These are phyloP conservation scores for Drosophila mayaguana DNA, from an alignment of 2,888 invertebrate genomes.

Conservation along the genomic window DNA sequence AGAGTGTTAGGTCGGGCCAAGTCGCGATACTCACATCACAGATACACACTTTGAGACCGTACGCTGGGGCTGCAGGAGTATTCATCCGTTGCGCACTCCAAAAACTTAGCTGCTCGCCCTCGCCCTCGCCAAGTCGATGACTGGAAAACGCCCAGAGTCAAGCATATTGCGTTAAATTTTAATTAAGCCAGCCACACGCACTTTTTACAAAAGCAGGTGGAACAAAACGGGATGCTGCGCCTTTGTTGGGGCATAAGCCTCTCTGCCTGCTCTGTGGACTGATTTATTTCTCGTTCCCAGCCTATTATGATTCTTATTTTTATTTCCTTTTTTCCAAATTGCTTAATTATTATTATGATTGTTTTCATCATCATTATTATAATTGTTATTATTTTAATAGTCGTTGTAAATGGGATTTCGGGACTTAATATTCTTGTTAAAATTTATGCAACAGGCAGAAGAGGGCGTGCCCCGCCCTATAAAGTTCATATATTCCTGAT, in stretches of 20 bases:
- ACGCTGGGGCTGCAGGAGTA: slow-evolving; percentile 18
- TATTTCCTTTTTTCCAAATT: neutral
- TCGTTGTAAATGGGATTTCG: neutral
- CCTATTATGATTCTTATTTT: slow-evolving; percentile 1
- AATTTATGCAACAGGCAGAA: neutral
- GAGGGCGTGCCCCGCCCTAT: too few species aligned
- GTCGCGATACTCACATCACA: slow-evolving; percentile 59
- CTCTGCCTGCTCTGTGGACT: slow-evolving; percentile 20
- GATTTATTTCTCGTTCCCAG: slow-evolving; percentile 4
- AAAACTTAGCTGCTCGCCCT: slow-evolving; percentile 41
- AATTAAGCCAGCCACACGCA: slow-evolving; percentile 67
- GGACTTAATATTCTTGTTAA: neutral
- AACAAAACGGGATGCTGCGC: slow-evolving; percentile 2
- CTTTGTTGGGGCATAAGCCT: slow-evolving; percentile 10
- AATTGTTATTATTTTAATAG: neutral
- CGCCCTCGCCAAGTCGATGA: slow-evolving; percentile 39
- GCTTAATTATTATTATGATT: slow-evolving; percentile 4
- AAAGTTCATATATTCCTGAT: too few species aligned
- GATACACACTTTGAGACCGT: slow-evolving; percentile 64
- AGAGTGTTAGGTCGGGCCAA: slow-evolving; percentile 29
- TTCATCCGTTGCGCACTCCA: slow-evolving; percentile 46
- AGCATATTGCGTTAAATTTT: slow-evolving; percentile 71
- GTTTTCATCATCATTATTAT: neutral
- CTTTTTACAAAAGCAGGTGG: slow-evolving; percentile 29
- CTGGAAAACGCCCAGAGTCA: slow-evolving; percentile 38